Base-by-base conservation (phyloP, 2,797 vertebrate species). In the Pseudocheirus occidentalis region DNA sequence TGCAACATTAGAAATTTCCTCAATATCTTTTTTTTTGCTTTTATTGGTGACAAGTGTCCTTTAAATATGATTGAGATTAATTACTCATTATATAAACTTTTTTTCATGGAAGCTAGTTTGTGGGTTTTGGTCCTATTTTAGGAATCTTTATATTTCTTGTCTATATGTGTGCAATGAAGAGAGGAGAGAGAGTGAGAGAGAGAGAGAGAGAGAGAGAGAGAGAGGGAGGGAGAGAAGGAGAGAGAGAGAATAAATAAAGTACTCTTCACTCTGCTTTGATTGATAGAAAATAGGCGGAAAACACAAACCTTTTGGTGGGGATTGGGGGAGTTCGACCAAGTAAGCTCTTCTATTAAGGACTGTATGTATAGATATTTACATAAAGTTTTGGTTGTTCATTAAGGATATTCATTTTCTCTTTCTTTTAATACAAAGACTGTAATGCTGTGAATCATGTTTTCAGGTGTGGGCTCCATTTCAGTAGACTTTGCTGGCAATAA, bases 1-100 rank as follows among this genome's bases (percentile, higher is more conserved):
- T 92, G 34, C 18, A 95, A 59, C 58, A 59, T 91, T 92, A 91
- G 94, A 4, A n/a, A 89, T 54, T 93, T 56, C 21, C 62, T 95
- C 53, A 54, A 54, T n/a, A 62, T 92, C 91, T 93, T 90, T 50
- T 11, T 24, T 90, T 90, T 29, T 52, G 28, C 46, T 90, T 90
- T 92, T 94, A 92, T 16, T 14, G 81, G 54, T 95, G 21, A 11
- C 90, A 93, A 91, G 28, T 92, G 66, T 95, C 13, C 90, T 90
- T 93, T 93, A 93, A 89, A 52, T 0, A 56, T 62, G 34, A 5
- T 27, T 57, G 90, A 13, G 90, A n/a, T 55, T 52, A 55, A 95
- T 73, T 92, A n/a, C 18, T 62, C 21, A 58, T 93, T 28, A 31
- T 53, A 9, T 59, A 73, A 95, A 94, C 92, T 27, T 73, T 52